Conservation (phyloP, 2,888 invertebrate species). For the Poecilus cupreus region DNA sequence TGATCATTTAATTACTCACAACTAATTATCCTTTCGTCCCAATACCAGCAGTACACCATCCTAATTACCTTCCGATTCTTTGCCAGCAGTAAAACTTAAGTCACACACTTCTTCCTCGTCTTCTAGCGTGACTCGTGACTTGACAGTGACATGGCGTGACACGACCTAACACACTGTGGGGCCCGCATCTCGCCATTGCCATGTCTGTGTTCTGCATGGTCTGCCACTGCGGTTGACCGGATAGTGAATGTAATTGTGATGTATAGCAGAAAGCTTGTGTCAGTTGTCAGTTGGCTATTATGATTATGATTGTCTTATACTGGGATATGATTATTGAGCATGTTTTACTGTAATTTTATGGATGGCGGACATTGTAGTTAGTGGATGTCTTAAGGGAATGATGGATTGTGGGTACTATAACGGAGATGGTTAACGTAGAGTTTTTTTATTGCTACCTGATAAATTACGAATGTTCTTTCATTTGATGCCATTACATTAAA, state of each 20-base stretch:
- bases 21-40: neutral
- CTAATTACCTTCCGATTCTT: neutral
- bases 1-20: too few relatives aligned
- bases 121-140: neutral
- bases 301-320: neutral
- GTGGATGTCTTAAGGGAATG: neutral
- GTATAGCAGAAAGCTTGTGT: slow-evolving; percentile 15
- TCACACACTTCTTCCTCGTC: too few relatives aligned
- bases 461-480: too few relatives aligned
- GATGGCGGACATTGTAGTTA: too few relatives aligned
- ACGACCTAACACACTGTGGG: slow-evolving; percentile 28
- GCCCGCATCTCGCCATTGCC: slow-evolving; percentile 25
- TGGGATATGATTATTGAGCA: too few relatives aligned
- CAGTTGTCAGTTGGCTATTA: slow-evolving; percentile 12
- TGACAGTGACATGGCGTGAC: slow-evolving; percentile 43
- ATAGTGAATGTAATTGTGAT: slow-evolving; percentile 9
- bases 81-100: slow-evolving; percentile 18
- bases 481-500: too few relatives aligned
- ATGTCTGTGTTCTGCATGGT: neutral
- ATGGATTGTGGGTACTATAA: neutral
- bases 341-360: too few relatives aligned
- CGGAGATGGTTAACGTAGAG: too few relatives aligned
- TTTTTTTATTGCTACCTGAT: too few relatives aligned
- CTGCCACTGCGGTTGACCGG: neutral
- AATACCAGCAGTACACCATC: neutral